Base-by-base conservation (phyloP, 2,113 vertebrate genomes). In the Antigone vipio region DNA sequence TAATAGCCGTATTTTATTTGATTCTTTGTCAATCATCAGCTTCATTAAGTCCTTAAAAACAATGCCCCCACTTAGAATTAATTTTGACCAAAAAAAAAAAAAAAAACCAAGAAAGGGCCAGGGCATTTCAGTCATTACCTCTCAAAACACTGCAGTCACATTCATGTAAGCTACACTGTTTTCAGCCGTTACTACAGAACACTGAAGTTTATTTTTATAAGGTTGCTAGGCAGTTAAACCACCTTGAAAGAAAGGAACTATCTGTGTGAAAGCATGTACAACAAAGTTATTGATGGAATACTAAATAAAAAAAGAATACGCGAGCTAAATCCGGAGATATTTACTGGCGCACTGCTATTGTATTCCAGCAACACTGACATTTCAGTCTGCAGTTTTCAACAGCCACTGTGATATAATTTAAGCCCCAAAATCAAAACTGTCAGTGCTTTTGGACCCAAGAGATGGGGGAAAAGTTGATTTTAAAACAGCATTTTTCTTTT, bases 271-370 rank as follows among this genome's bases (percentile, higher is more conserved):
- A 91, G 86, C 55, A 93, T 87, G 66, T 92, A 62, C 91, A 91
- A 87, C 62, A 73, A 96, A 93, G 89, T 91, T 96, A 96, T 93
- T 92, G 95, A 95, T 87, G 74, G 91, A 95, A 96, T 89, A 75
- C 62, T 92, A 66, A 95, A 92, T 85, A 42, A 89, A 88, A 85
- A 88, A 94, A 34, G 42, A 81, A 68, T 60, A 87, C 1, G 0
- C 4, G 17, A 87, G 84, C 86, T 92, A 89, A 92, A 96, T 92
- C 88, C 2, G 0, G 69, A 75, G 92, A 58, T 87, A 93, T 93
- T 96, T 93, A 92, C 84, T 92, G 60, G 68, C 1, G 2, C 19
- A 24, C 24, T 45, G 56, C 60, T 96, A 53, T 81, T 92, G 83
- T 89, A 78, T 74, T 95, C 92, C 76, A 86, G 91, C 47, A 86